Percentiles rank a stretch among this genome's conserved stretches.
These are phyloP conservation scores for Spialia ferax DNA, from an alignment of 2,888 invertebrate species.

Conservation along the genomic window DNA sequence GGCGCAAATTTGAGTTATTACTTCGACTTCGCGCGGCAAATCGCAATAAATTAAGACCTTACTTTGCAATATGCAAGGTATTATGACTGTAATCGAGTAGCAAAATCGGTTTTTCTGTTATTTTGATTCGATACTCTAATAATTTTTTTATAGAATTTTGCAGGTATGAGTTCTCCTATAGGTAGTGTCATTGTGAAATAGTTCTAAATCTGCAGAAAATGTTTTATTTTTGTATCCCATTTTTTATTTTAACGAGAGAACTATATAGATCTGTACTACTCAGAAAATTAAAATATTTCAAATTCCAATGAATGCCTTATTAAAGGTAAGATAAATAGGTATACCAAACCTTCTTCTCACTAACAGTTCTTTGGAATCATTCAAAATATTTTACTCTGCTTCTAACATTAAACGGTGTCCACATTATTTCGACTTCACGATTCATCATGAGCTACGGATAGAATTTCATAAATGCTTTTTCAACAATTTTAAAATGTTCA, in stretches of 20 bases:
- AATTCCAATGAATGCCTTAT: too few relatives aligned
- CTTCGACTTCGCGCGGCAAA: background rate
- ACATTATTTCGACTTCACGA: constrained; percentile 1
- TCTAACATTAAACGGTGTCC: background rate
- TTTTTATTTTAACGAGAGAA: too few relatives aligned
- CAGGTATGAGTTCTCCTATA: too few relatives aligned
- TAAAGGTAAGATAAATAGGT: too few relatives aligned
- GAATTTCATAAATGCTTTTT: constrained; percentile 6
- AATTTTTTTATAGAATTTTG: background rate
- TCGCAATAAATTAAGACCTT: background rate
- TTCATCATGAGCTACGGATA: background rate
- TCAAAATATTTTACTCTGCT: background rate
- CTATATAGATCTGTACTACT: too few relatives aligned
- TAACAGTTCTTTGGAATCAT: background rate
- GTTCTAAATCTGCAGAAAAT: too few relatives aligned
- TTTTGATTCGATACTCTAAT: background rate
- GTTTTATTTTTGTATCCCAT: too few relatives aligned
- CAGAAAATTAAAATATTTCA: too few relatives aligned
- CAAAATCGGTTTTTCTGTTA: background rate
- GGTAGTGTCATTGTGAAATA: too few relatives aligned
- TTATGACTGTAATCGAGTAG: background rate
- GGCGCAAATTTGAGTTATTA: background rate
- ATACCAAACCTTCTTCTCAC: too few relatives aligned
- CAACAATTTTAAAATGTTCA: background rate
- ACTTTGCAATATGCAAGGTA: background rate